Evolutionary conservation across 1,140 invertebrate genomes (phyloP).

Genomic region (Asobara japonica): DNA sequence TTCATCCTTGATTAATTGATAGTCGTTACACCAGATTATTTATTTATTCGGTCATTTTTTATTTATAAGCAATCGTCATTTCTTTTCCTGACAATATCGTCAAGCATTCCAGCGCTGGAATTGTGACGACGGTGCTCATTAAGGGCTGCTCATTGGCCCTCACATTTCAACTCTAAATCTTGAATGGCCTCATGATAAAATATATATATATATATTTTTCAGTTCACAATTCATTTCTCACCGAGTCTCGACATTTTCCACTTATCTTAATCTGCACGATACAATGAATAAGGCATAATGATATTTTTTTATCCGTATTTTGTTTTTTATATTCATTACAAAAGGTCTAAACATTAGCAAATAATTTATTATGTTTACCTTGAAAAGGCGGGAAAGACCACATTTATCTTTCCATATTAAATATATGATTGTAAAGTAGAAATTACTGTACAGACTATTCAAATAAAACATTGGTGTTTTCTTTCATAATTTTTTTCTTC

Average conservation of each 20-base stretch:
- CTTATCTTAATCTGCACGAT: too few relatives aligned
- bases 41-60: too few relatives aligned
- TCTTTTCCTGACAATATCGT: too few relatives aligned
- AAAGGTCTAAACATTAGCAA: background rate
- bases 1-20: background rate
- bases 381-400: background rate
- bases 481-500: slow-evolving; percentile 14
- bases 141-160: background rate
- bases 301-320: slow-evolving; percentile 1
- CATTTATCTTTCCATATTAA: slow-evolving; percentile 5
- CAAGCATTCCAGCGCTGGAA: too few relatives aligned
- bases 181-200: slow-evolving; percentile 23
- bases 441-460: slow-evolving; percentile 28
- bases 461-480: slow-evolving; percentile 25
- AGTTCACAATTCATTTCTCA: slow-evolving; percentile 7
- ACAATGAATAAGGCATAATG: background rate
- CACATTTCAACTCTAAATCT: background rate
- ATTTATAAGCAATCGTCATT: too few relatives aligned
- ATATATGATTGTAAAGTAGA: background rate
- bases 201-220: background rate
- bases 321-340: slow-evolving; percentile 20
- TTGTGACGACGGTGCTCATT: too few relatives aligned
- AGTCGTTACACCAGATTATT: too few relatives aligned
- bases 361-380: background rate
- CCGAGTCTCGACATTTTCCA: too few relatives aligned